Conservation (phyloP, 2,888 invertebrate genomes). For the Mimumesa dahlbomi region DNA sequence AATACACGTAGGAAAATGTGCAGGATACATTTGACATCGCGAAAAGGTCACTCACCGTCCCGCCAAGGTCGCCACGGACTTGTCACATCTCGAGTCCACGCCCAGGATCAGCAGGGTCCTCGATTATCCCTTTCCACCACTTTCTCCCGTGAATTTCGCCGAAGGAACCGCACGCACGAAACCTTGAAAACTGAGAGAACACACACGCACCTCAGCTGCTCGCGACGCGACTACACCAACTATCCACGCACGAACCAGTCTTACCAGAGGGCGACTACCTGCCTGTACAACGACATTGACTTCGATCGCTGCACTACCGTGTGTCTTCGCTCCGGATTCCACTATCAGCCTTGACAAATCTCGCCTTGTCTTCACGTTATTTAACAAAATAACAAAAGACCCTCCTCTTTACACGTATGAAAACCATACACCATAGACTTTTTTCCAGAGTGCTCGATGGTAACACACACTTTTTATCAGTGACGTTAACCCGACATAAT, state of each 20-base stretch:
- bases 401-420: no score
- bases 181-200: constrained; percentile 10
- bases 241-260: constrained; percentile 43
- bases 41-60: constrained; percentile 76
- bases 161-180: neutral
- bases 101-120: constrained; percentile 8
- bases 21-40: constrained; percentile 28
- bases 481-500: no score
- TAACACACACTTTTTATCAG: no score
- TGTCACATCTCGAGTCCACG: constrained; percentile 41
- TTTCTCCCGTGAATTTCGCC: constrained; percentile 5
- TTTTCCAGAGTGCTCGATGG: no score
- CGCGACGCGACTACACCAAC: constrained; percentile 50
- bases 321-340: no score
- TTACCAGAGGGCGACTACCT: constrained; percentile 55
- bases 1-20: constrained; percentile 28
- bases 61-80: constrained; percentile 66
- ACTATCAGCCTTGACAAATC: no score
- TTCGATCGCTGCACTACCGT: no score
- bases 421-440: no score
- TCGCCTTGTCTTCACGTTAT: no score
- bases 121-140: constrained; percentile 20
- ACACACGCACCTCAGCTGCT: constrained; percentile 52
- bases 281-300: constrained; percentile 52
- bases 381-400: no score